A percentile compares a stretch with the other conserved stretches of the same genome.
phyloP scores from a whole-genome alignment of 2,888 invertebrate species.

The Conus canariensis region DNA sequence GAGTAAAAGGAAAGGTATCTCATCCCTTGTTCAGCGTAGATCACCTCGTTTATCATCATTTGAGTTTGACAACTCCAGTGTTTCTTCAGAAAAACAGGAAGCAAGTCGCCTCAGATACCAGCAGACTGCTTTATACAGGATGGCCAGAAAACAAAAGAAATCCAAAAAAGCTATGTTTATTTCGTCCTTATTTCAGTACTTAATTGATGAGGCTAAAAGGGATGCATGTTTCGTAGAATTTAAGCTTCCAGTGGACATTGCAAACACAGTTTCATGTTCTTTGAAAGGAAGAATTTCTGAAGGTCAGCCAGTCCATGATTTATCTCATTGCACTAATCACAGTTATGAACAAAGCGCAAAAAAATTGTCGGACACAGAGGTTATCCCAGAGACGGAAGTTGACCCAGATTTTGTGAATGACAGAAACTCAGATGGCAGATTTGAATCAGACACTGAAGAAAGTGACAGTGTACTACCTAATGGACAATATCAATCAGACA shows the following conservation, averaged over 20 bases:
- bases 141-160: conserved; percentile 34
- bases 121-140: conserved; percentile 6
- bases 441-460: background rate
- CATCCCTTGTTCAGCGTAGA: conserved; percentile 49
- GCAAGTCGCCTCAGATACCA: background rate
- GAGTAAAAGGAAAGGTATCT: conserved; percentile 30
- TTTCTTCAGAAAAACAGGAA: background rate
- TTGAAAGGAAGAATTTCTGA: background rate
- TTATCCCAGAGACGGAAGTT: conserved; percentile 39
- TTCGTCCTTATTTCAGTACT: conserved; percentile 67
- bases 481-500: too few species aligned
- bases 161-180: conserved; percentile 57
- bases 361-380: background rate
- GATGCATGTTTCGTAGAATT: conserved; percentile 55
- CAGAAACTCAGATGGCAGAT: background rate
- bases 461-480: too few species aligned
- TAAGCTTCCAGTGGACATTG: conserved; percentile 51
- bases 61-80: background rate
- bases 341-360: background rate
- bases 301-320: background rate
- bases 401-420: background rate
- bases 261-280: conserved; percentile 1
- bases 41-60: conserved; percentile 51
- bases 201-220: conserved; percentile 66
- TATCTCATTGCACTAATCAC: background rate